phyloP scores from a whole-genome alignment of 2,888 invertebrate species.

The Trichopria drosophilae region DNA sequence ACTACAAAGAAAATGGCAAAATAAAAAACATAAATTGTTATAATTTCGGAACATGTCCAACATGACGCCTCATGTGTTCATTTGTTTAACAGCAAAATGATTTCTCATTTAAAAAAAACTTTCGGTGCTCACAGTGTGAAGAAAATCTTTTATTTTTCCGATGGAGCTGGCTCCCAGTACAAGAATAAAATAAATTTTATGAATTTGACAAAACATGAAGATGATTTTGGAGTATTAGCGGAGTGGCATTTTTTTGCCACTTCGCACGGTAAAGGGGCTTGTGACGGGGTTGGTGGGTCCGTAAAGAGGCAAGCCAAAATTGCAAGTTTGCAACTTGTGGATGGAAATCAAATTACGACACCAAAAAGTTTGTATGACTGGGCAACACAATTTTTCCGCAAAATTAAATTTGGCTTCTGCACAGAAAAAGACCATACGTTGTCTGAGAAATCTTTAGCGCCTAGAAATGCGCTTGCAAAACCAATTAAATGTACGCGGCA shows the following conservation, averaged over 20 bases:
- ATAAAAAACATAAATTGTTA: constrained; percentile 7
- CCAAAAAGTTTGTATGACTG: neutral
- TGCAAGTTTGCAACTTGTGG: no score
- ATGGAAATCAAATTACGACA: neutral
- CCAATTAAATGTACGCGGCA: constrained; percentile 5
- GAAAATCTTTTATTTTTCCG: constrained; percentile 8
- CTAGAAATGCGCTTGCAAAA: neutral
- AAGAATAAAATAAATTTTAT: constrained; percentile 16
- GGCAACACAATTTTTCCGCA: constrained; percentile 6
- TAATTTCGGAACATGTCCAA: no score
- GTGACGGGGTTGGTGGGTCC: no score
- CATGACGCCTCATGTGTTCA: constrained; percentile 14
- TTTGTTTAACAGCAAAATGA: constrained; percentile 22
- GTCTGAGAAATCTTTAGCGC: neutral
- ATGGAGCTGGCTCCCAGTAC: no score
- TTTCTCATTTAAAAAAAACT: no score
- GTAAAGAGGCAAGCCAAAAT: no score
- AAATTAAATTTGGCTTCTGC: no score
- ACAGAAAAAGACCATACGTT: neutral
- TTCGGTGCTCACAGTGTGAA: constrained; percentile 11
- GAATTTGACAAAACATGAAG: constrained; percentile 9
- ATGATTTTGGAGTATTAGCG: constrained; percentile 10
- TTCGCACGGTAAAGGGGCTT: constrained; percentile 24
- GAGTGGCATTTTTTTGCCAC: constrained; percentile 21
- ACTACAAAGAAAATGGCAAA: constrained; percentile 10